phyloP scores from a whole-genome alignment of 2,888 invertebrate genomes.

The Tenthredo distinguenda region DNA sequence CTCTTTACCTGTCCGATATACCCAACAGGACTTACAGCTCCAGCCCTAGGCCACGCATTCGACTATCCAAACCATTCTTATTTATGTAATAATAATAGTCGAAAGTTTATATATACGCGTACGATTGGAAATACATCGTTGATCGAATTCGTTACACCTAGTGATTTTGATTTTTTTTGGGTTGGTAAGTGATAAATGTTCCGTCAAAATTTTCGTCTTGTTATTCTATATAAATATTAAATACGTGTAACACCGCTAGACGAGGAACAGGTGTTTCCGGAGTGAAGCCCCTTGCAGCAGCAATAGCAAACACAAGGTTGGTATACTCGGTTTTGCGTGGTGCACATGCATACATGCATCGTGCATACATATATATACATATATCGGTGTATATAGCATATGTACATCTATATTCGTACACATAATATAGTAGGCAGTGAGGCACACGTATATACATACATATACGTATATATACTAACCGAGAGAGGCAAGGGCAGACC shows the following conservation, averaged over 20 bases:
- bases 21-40: background rate
- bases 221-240: too few relatives aligned
- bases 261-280: conserved; percentile 55
- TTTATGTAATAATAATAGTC: too few relatives aligned
- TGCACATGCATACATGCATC: background rate
- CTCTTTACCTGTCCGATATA: conserved; percentile 40
- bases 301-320: background rate
- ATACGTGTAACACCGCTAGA: background rate
- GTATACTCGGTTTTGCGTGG: conserved; percentile 32
- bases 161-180: too few relatives aligned
- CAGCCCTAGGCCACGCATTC: conserved; percentile 19
- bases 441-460: background rate
- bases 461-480: background rate
- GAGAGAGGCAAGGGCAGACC: conserved; percentile 16
- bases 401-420: background rate
- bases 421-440: conserved; percentile 3
- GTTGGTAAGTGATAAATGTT: background rate
- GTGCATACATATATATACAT: conserved; percentile 12
- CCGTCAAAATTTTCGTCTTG: background rate
- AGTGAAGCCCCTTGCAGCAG: conserved; percentile 14
- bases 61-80: background rate
- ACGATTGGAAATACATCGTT: too few relatives aligned
- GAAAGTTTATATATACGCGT: too few relatives aligned
- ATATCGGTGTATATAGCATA: background rate
- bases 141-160: too few relatives aligned